Evolutionary conservation across 2,888 invertebrate genomes (phyloP), one percentile per base, ranked within the genome.

Genomic region (Thelaira solivaga): DNA sequence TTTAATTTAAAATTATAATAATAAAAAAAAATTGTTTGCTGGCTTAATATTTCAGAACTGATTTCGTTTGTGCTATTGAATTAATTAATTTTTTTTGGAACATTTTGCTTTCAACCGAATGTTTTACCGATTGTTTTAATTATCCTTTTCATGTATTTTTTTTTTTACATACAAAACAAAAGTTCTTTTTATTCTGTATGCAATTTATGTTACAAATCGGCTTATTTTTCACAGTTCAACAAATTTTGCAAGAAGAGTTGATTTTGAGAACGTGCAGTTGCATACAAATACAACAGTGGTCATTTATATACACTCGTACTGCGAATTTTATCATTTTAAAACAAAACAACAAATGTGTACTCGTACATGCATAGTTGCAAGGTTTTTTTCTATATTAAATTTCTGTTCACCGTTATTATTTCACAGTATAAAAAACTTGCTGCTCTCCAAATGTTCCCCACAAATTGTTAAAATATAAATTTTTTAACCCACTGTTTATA

Each of bases 131-230:
- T 68, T 68, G 53, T 45, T 64, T 68, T 45, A 68, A 73, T 77
- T 77, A 67, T 72, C 39, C 45, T 31, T 20, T 51, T 47, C 20
- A 8, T 16, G 13, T 20, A 8, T 20, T 36, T 26, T 8, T n/a
- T 29, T 45, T 59, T 4, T 34, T 16, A 11, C 18, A n/a, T 18
- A 16, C 7, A 43, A 22, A 62, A 59, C 6, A 41, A 41, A n/a
- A n/a, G n/a, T 13, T 59, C 59, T 29, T 59, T 59, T 51, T 47
- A 62, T 80, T 74, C 57, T 59, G 61, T 67, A 72, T 80, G 72
- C 79, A 75, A 72, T 80, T 72, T 51, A 67, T 78, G 75, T 75
- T 72, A 67, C 71, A 74, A 80, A 80, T 76, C 79, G 76, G 75
- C 75, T 79, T 79, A 79, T 71, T 79, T 79, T 71, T 36, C 71